These are phyloP conservation scores for Gambusia affinis DNA, from an alignment of 2,113 vertebrate genomes.

Conservation along the genomic window DNA sequence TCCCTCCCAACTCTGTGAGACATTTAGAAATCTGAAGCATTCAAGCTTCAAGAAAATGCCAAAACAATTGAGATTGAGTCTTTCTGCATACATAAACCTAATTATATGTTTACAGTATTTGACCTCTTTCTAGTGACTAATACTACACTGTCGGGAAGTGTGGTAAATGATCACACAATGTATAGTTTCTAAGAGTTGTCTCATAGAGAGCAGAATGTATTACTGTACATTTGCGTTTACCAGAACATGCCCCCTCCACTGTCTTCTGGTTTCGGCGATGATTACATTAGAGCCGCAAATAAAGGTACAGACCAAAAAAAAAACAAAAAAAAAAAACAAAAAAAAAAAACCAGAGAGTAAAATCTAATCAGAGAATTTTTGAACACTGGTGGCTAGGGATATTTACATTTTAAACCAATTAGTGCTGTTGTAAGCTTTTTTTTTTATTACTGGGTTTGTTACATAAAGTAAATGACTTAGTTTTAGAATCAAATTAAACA, in stretches of 20 bases:
- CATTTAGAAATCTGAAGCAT: conserved; percentile 14
- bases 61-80: conserved; percentile 3
- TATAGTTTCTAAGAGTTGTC: conserved; percentile 20
- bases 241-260: conserved; percentile 41
- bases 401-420: neutral
- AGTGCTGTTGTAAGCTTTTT: neutral
- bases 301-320: conserved; percentile 21
- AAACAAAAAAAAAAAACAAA: conserved; percentile 1
- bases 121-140: conserved; percentile 44
- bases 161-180: conserved; percentile 16
- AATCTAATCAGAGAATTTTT: neutral
- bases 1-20: conserved; percentile 12
- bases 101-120: conserved; percentile 24
- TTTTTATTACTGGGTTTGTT: neutral
- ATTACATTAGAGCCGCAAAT: neutral
- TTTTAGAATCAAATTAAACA: neutral
- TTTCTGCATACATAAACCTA: neutral
- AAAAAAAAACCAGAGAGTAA: neutral
- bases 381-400: neutral
- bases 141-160: conserved; percentile 51
- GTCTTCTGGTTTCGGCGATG: conserved; percentile 35
- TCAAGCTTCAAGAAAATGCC: conserved; percentile 8
- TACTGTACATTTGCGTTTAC: conserved; percentile 26
- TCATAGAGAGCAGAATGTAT: conserved; percentile 10
- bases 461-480: neutral